Percentiles rank a stretch among this genome's conserved stretches.
These are phyloP conservation scores for Ctenopoma kingsleyae DNA, from an alignment of 2,797 vertebrate genomes.

Conservation along the genomic window DNA sequence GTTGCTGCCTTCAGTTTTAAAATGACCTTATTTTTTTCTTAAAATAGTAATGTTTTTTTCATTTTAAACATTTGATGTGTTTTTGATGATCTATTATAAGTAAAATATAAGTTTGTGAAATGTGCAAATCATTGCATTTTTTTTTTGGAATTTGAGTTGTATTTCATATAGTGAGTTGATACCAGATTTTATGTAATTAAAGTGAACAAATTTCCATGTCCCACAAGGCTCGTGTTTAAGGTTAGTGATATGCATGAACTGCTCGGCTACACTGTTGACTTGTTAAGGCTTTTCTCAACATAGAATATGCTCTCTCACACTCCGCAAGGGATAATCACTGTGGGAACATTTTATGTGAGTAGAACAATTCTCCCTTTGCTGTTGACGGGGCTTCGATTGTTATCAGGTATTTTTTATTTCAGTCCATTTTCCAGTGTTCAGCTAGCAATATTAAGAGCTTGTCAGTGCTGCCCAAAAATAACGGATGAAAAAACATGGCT, in stretches of 20 bases:
- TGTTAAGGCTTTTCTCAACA: slow-evolving; percentile 31
- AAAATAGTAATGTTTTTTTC: neutral
- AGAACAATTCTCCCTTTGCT: slow-evolving; percentile 21
- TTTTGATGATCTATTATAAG: no score
- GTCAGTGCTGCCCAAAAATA: slow-evolving; percentile 35
- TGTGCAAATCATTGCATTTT: no score
- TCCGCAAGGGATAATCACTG: slow-evolving; percentile 29
- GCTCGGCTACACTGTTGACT: slow-evolving; percentile 25
- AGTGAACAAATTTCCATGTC: neutral
- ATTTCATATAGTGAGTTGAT: slow-evolving; percentile 17
- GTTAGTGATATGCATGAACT: slow-evolving; percentile 29
- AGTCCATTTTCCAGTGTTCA: slow-evolving; percentile 32
- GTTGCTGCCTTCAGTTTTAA: no score
- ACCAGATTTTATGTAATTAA: slow-evolving; percentile 10
- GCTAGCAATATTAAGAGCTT: slow-evolving; percentile 50
- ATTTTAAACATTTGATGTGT: no score
- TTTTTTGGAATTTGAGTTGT: no score
- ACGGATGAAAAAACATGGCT: slow-evolving; percentile 48
- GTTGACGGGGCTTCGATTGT: slow-evolving; percentile 36
- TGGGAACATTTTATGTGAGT: slow-evolving; percentile 33
- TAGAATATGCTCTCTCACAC: slow-evolving; percentile 44
- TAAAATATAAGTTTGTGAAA: no score
- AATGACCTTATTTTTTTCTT: no score
- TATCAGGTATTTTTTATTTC: slow-evolving; percentile 28
- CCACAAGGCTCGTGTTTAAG: slow-evolving; percentile 3